Evolutionary conservation across 1,140 invertebrate species (phyloP), one percentile per base, ranked within the genome.

Genomic region (Cydia pomonella): DNA sequence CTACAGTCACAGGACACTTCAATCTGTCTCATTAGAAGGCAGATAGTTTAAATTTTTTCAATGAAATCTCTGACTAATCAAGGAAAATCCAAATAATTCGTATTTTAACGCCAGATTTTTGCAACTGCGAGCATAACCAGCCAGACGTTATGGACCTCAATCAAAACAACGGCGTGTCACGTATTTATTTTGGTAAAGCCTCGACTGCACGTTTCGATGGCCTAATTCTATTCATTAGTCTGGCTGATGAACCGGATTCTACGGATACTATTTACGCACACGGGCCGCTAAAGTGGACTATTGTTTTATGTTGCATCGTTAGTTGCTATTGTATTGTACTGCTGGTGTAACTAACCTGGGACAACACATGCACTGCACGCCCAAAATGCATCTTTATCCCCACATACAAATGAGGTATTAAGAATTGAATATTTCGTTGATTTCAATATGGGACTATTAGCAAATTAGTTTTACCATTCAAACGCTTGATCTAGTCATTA

Each of bases 191-290:
- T 21, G 5, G 47, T n/a, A 59, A n/a, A 59, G 50, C n/a, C 18
- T 59, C n/a, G 6, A 53, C 5, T 59, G 50, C 50, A 59, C 50
- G 50, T 59, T 59, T 21, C 50, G 21, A 59, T 59, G 21, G 18
- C 53, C 50, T 59, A 59, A 59, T 23, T 59, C 21, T 59, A 59
- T 59, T 21, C 53, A 59, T 59, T 59, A 23, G 21, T 59, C 53
- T 21, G 18, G 6, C 21, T 59, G 21, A 59, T 59, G 21, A 59
- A 59, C 53, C 21, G 53, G 53, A 2, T 23, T 59, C 7, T 59
- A 59, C 21, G 53, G 53, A 12, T 23, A 23, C 7, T 59, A 59
- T 59, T 59, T 59, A 23, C 53, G 53, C 53, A 23, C 21, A 10
- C 21, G 13, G 0, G 6, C 50, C n/a, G 50, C 50, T 53, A 53